Evolutionary conservation across 2,797 vertebrate species (phyloP), one percentile per base, ranked within the genome.

Genomic region (Acomys russatus): DNA sequence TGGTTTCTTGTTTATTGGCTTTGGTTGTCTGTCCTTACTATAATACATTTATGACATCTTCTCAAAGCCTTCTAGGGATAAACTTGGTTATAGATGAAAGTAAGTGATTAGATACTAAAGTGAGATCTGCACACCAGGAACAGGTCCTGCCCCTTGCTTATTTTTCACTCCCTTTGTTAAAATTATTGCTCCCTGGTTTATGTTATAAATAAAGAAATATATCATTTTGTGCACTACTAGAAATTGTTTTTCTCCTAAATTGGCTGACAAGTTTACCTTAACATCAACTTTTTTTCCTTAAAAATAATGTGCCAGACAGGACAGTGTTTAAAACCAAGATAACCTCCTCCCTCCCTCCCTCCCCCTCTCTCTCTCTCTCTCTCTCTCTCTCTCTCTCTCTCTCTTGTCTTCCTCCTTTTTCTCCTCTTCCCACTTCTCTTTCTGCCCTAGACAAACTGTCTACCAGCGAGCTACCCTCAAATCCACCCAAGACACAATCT

Each of bases 51-150:
- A 78, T 71, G 77, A 17, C 64, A 14, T 68, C 82, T 92, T 90
- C 68, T 94, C 78, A 68, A 91, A 92, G 79, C 18, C 44, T 38
- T 66, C 79, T 84, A 79, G 82, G 70, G 66, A 86, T 20, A 86
- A 94, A 33, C 35, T 68, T 64, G 92, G 59, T 90, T 85, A 82
- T 56, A 85, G 93, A 94, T 6, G 68, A 80, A 64, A 64, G 30
- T 56, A 91, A 44, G 54, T 63, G 10, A 80, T 73, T 80, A 61
- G 86, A 35, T 76, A 64, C 70, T 15, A 63, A 70, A 76, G 30
- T 23, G 10, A 68, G 44, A 9, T 61, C 33, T 78, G 1, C 28
- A 68, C 63, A n/a, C 9, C 59, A 63, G 49, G 18, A 92, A 92
- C n/a, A 28, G 59, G 51, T 83, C 22, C 30, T 71, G 44, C 61